Base-by-base conservation (phyloP, 2,113 vertebrate genomes). In the Xiphorhynchus elegans region DNA sequence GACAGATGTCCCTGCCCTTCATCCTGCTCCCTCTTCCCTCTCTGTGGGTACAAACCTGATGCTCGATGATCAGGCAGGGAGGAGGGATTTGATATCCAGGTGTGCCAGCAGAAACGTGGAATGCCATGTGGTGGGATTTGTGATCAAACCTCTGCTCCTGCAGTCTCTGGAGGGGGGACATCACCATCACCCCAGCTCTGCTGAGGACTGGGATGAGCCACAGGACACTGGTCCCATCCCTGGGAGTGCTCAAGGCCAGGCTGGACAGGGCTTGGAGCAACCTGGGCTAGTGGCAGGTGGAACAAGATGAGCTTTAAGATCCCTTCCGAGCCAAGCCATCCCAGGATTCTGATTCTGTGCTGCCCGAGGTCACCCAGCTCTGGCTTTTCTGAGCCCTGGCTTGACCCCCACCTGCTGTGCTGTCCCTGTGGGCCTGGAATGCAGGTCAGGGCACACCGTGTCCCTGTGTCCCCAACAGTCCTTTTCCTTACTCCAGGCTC, bases 401-500 rank as follows among this genome's bases (percentile, higher is more conserved):
- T 13, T 7, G 50, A 56, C 33, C 62, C 29, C 24, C 15, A 5
- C 1, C 3, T 3, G 39, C 62, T 2, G 1, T 16, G 0, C 5
- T 4, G 50, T 9, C 44, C 84, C 44, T 1, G 31, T 6, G 68
- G 69, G 63, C 13, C 17, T 0, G 5, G 39, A 56, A 12, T 0
- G 15, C 9, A 5, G 3, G 1, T 5, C 2, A 1, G 12, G 46
- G 18, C 46, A 18, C 46, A 19, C 19, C 18, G 44, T 1, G 1
- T 11, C 58, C 13, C 60, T 8, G 2, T 2, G 39, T 17, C 35
- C 11, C 4, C 31, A 29, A 13, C 81, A 40, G 58, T 37, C 13
- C 58, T 2, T 0, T 7, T 53, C 2, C 0, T 46, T 40, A 16
- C 69, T 17, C 11, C n/a, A 5, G 39, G 28, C 21, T 73, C 42